These are phyloP conservation scores for Pterostichus madidus DNA, from an alignment of 2,888 invertebrate genomes.

Conservation along the genomic window DNA sequence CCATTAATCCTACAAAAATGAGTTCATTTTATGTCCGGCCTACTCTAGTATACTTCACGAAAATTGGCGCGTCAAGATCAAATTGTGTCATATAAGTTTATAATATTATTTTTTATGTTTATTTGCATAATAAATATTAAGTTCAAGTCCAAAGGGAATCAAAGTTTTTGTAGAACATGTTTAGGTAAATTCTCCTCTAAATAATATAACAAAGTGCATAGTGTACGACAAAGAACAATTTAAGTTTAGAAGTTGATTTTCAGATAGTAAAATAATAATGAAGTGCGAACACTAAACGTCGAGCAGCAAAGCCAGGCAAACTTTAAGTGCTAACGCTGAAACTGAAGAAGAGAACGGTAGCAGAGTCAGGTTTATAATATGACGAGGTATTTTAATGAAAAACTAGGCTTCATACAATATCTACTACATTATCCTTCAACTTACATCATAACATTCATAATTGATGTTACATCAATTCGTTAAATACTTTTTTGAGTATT, in stretches of 20 bases:
- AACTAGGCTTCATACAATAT: conserved; percentile 43
- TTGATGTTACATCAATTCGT: too few species aligned
- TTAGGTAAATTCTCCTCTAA: conserved; percentile 25
- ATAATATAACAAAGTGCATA: conserved; percentile 42
- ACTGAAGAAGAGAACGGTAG: conserved; percentile 5
- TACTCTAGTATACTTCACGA: too few species aligned
- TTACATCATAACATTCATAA: not conserved
- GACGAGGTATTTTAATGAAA: conserved; percentile 48
- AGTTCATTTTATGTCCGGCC: too few species aligned
- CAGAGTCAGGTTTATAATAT: conserved; percentile 18
- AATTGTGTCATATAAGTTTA: too few species aligned
- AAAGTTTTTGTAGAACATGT: conserved; percentile 4
- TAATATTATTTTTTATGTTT: too few species aligned
- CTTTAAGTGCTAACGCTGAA: conserved; percentile 40
- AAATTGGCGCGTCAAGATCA: too few species aligned
- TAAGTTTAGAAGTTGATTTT: conserved; percentile 56
- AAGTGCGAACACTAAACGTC: conserved; percentile 49
- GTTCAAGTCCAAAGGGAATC: not conserved
- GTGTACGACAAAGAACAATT: conserved; percentile 32
- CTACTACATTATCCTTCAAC: conserved; percentile 23
- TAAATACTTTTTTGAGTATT: too few species aligned
- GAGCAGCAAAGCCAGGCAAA: conserved; percentile 5
- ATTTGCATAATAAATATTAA: too few species aligned
- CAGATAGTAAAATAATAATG: conserved; percentile 60
- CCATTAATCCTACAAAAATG: too few species aligned